A percentile compares a stretch with the other conserved stretches of the same genome.
Evolutionary conservation across 2,797 vertebrate genomes (phyloP).

Genomic region (Neoniphon sammara): DNA sequence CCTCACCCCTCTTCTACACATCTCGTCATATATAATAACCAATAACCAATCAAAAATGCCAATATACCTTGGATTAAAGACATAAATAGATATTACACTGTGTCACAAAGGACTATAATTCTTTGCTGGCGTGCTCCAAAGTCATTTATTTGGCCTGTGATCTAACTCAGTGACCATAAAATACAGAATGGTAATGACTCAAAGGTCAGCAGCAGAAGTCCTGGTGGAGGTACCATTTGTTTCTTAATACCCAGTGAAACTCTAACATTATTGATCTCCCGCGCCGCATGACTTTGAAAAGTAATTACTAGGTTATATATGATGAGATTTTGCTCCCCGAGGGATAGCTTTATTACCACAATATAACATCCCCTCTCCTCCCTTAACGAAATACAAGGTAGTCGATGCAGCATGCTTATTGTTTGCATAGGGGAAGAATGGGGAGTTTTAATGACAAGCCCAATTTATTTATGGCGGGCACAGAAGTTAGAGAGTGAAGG

Average conservation of each 20-base stretch:
- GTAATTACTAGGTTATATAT: slow-evolving; percentile 76
- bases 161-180: slow-evolving; percentile 49
- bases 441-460: slow-evolving; percentile 29
- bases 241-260: slow-evolving; percentile 65
- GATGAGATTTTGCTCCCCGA: slow-evolving; percentile 63
- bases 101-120: slow-evolving; percentile 18
- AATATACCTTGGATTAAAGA: slow-evolving; percentile 46
- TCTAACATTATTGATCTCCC: slow-evolving; percentile 71
- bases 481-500: slow-evolving; percentile 8
- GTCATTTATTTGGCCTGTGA: slow-evolving; percentile 51
- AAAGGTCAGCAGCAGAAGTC: slow-evolving; percentile 67
- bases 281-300: slow-evolving; percentile 69
- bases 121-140: slow-evolving; percentile 14
- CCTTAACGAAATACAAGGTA: slow-evolving; percentile 54
- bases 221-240: slow-evolving; percentile 63
- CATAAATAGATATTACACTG: slow-evolving; percentile 38
- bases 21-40: slow-evolving; percentile 3
- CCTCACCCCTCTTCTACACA: background rate
- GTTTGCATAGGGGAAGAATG: slow-evolving; percentile 54
- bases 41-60: slow-evolving; percentile 39
- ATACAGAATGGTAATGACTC: slow-evolving; percentile 61
- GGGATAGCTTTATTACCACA: slow-evolving; percentile 70
- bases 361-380: slow-evolving; percentile 59
- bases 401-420: slow-evolving; percentile 46
- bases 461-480: slow-evolving; percentile 45